These are phyloP conservation scores for Rhabdophis nuchalis DNA, from an alignment of 2,797 vertebrate species.

Conservation along the genomic window DNA sequence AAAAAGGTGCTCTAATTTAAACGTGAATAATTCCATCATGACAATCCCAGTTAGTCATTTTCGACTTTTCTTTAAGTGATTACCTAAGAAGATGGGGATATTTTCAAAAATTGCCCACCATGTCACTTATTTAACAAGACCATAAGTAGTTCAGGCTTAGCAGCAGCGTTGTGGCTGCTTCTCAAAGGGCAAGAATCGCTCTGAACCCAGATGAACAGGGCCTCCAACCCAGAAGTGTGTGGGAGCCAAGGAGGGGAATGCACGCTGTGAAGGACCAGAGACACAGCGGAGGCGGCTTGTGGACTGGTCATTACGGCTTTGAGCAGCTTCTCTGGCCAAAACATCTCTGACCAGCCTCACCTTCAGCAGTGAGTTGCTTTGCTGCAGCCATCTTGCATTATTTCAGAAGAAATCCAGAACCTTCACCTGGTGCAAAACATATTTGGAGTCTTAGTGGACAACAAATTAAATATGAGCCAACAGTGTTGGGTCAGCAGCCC, in stretches of 20 bases:
- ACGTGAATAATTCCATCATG: neutral
- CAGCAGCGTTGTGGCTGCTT: neutral
- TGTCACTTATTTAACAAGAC: neutral
- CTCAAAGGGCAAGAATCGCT: neutral
- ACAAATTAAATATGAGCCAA: too few relatives aligned
- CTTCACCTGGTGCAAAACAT: neutral
- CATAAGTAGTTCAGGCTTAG: too few relatives aligned
- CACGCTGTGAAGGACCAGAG: neutral
- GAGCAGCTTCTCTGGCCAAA: neutral
- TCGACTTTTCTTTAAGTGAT: neutral
- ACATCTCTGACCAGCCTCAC: neutral
- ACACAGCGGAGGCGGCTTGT: neutral
- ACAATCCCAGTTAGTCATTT: neutral
- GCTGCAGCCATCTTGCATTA: neutral
- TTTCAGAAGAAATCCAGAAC: neutral
- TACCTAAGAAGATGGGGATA: neutral
- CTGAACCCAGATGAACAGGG: neutral
- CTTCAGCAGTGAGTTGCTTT: neutral
- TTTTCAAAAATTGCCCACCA: neutral
- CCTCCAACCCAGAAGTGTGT: neutral
- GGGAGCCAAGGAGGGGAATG: neutral
- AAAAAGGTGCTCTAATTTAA: neutral
- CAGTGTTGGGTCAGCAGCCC: too few relatives aligned
- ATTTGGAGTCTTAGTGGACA: too few relatives aligned
- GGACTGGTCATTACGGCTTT: neutral